Conservation (phyloP, 2,113 vertebrate species). For the Podiceps cristatus region DNA sequence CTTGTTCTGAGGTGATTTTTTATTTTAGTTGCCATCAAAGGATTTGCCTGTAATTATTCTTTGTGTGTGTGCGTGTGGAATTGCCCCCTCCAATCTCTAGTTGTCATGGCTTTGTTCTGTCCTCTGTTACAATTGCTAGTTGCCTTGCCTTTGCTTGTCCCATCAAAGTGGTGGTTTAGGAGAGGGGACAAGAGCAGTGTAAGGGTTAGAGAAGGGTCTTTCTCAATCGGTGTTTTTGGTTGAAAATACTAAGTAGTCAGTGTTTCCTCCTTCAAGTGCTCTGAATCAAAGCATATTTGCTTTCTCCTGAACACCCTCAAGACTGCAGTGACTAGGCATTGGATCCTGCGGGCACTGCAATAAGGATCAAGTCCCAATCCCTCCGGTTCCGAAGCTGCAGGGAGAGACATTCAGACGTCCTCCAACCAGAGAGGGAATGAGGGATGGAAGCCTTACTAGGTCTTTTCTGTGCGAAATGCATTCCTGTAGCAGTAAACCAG, state of each 20-base stretch:
- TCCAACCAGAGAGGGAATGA: neutral
- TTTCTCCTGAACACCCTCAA: neutral
- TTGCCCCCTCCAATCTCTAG: neutral
- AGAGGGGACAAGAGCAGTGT: neutral
- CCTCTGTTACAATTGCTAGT: neutral
- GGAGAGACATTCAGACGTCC: neutral
- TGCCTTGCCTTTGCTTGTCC: neutral
- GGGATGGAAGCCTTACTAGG: neutral
- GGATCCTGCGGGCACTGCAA: fast-evolving
- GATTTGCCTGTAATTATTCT: neutral
- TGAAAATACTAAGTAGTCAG: neutral
- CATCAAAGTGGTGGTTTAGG: neutral
- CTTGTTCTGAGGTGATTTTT: neutral
- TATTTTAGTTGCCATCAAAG: neutral
- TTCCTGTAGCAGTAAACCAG: neutral
- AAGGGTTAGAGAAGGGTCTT: neutral
- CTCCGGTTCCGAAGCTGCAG: neutral
- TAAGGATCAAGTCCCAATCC: neutral
- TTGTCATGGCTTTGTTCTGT: neutral
- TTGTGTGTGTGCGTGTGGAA: neutral
- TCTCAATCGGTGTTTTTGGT: neutral
- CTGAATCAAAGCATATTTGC: neutral
- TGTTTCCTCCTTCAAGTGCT: neutral
- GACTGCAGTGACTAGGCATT: neutral
- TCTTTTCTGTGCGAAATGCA: neutral